Evolutionary conservation across 2,113 vertebrate genomes (phyloP), one percentile per base, ranked within the genome.

Genomic region (Corythoichthys intestinalis): DNA sequence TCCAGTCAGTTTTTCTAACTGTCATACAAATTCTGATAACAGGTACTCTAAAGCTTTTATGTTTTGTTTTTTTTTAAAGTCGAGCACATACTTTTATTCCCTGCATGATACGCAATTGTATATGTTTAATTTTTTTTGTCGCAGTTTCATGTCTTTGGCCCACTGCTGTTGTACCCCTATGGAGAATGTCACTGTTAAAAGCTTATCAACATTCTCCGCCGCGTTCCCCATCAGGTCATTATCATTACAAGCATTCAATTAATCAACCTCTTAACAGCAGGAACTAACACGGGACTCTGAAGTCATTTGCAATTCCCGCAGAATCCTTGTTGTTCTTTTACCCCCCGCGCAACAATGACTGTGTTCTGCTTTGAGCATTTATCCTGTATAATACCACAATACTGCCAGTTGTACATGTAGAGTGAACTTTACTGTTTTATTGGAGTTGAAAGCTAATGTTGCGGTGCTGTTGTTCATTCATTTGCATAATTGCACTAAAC

Each of bases 241-340:
- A 88, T 86, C 81, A 85, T 58, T 37, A 58, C 1, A 71, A 82
- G 76, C 82, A 82, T 80, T 85, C 85, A 88, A 87, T 89, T 87
- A 87, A 88, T 89, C 86, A 88, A 78, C 79, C 74, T 83, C 78
- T 82, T 81, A 84, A 75, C 88, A 85, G 82, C 83, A 82, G 82
- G 85, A 79, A 76, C 73, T 67, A 76, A 80, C 78, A 74, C 48
- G 66, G 69, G 65, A 75, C 68, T 80, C 79, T 66, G 74, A 81
- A 77, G 70, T 82, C 71, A 80, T 86, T 85, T 85, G 65, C 75
- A 83, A 63, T 65, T 79, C 69, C 62, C 61, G 60, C 69, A 75
- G 70, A 70, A 66, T 70, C 67, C 78, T 65, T 71, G 78, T 74
- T 76, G 77, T 41, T 74, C 74, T 38, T 68, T 59, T 57, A 17